phyloP scores from a whole-genome alignment of 2,797 vertebrate species.

The Eulemur coronatus region DNA sequence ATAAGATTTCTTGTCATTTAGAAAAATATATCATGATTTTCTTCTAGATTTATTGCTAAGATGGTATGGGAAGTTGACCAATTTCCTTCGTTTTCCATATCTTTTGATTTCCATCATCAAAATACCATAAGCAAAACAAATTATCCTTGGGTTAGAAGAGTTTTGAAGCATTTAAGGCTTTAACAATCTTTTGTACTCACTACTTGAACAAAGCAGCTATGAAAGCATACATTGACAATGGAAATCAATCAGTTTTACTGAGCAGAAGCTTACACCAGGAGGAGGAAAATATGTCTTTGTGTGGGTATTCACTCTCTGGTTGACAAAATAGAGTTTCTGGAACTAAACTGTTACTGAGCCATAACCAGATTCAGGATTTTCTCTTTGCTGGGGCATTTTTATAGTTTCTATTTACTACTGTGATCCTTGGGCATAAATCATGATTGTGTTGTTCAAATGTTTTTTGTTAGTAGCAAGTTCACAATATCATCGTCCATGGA shows the following conservation, averaged over 20 bases:
- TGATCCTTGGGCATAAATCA: not conserved
- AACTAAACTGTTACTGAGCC: not conserved
- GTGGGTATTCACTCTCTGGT: not conserved
- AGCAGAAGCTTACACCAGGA: not conserved
- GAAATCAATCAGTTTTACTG: not conserved
- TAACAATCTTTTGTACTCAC: conserved; percentile 10
- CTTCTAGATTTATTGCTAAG: not conserved
- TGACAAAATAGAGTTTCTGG: not conserved
- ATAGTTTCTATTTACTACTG: not conserved
- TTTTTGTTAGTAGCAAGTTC: not conserved
- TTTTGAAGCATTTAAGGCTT: not conserved
- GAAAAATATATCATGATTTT: not conserved
- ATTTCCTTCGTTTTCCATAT: not conserved
- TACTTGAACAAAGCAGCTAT: not conserved
- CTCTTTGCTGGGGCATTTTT: not conserved
- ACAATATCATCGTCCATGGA: not conserved
- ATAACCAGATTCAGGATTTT: not conserved
- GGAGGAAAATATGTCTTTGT: not conserved
- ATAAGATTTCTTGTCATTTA: not conserved
- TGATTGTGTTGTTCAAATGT: not conserved
- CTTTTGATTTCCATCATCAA: conserved; percentile 21
- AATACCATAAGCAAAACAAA: not conserved
- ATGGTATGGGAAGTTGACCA: not conserved
- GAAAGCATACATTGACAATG: not conserved
- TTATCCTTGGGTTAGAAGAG: not conserved